Evolutionary conservation across 2,113 vertebrate genomes (phyloP).

Genomic region (Centrocercus urophasianus): DNA sequence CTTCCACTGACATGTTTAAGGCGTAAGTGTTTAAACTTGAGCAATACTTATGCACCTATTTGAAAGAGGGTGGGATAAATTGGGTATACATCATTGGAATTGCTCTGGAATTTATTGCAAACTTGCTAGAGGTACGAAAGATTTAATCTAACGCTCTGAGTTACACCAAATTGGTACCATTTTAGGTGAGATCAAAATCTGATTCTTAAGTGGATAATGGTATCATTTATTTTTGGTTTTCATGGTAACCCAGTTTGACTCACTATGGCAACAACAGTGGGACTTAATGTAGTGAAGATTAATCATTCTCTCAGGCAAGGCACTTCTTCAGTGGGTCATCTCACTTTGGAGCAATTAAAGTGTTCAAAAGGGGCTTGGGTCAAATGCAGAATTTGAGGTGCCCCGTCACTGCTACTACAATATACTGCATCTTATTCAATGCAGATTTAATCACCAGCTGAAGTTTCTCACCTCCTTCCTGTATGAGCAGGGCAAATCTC

Average conservation of each 20-base stretch:
- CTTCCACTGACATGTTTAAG: not conserved
- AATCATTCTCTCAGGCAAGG: not conserved
- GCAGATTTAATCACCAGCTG: not conserved
- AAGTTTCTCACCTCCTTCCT: not conserved
- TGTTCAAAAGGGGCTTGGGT: not conserved
- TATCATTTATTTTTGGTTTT: slow-evolving; percentile 2
- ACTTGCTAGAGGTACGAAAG: not conserved
- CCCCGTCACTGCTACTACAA: not conserved
- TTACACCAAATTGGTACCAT: not conserved
- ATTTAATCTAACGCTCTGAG: slow-evolving; percentile 2
- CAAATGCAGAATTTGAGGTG: accelerated
- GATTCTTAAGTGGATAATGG: not conserved
- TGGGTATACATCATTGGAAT: not conserved
- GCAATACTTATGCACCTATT: not conserved
- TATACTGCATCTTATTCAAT: accelerated
- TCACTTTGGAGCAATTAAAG: not conserved
- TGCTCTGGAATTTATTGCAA: slow-evolving; percentile 38
- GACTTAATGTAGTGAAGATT: not conserved
- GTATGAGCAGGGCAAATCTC: not conserved
- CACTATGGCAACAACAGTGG: not conserved
- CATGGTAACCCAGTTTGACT: not conserved
- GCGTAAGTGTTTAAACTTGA: slow-evolving; percentile 29
- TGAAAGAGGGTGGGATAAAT: slow-evolving; percentile 14
- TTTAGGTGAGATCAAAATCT: slow-evolving; percentile 1
- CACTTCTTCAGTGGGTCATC: not conserved